Conservation (phyloP, 2,113 vertebrate species). For the Procavia capensis region DNA sequence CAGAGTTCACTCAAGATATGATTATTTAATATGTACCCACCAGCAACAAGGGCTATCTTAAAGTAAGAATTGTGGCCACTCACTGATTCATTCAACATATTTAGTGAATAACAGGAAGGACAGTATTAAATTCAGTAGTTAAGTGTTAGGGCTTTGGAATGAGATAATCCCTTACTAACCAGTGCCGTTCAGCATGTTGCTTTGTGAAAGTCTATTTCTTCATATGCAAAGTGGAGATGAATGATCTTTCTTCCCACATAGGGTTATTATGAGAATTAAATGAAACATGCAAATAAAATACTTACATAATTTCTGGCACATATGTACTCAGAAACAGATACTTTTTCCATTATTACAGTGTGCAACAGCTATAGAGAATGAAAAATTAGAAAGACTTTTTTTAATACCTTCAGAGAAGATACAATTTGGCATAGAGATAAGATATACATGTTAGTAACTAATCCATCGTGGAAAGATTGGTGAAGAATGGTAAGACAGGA, state of each 20-base stretch:
- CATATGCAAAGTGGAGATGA: neutral
- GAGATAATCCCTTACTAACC: neutral
- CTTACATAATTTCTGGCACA: neutral
- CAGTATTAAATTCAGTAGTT: neutral
- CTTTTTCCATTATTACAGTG: neutral
- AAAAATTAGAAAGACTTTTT: neutral
- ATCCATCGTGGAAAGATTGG: neutral
- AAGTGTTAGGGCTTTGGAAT: slow-evolving; percentile 7
- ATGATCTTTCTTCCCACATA: neutral
- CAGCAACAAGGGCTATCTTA: neutral
- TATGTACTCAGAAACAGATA: neutral
- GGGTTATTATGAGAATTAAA: neutral
- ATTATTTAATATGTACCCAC: neutral
- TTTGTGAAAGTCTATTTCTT: slow-evolving; percentile 11
- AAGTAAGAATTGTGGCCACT: neutral
- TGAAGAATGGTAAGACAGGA: neutral
- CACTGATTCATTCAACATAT: neutral
- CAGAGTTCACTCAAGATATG: no score
- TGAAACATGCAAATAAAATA: neutral
- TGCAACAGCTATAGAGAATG: neutral
- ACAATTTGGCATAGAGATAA: neutral
- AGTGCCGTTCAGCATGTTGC: neutral
- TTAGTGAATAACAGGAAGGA: neutral
- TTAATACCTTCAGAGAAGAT: neutral
- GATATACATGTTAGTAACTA: neutral